Evolutionary conservation across 1,140 invertebrate species (phyloP).

Genomic region (Zaprionus kolodkinae): DNA sequence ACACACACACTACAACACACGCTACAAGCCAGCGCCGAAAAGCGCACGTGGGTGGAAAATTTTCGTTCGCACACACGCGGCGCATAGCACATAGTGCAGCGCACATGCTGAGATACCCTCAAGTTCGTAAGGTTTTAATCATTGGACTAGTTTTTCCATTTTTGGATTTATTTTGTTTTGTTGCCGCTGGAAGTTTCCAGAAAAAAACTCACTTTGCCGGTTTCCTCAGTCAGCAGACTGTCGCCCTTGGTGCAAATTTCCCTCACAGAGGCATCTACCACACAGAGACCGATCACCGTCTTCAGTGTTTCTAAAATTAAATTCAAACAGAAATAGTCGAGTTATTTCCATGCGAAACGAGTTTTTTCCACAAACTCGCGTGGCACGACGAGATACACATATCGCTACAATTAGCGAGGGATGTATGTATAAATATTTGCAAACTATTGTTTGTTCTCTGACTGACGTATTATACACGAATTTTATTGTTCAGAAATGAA

Average conservation of each 20-base stretch:
- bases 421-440: not conserved
- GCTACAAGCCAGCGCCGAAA: constrained; percentile 29
- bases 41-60: constrained; percentile 54
- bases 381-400: constrained; percentile 29
- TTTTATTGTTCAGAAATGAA: constrained; percentile 6
- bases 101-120: constrained; percentile 49
- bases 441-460: not conserved
- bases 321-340: constrained; percentile 50
- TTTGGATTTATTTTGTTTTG: not conserved
- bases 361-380: constrained; percentile 19
- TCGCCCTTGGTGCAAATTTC: constrained; percentile 97
- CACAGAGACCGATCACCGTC: constrained; percentile 94
- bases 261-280: constrained; percentile 93
- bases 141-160: constrained; percentile 55
- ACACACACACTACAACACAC: constrained; percentile 20
- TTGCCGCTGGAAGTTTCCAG: not conserved
- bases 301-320: constrained; percentile 92
- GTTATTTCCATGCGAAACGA: constrained; percentile 42
- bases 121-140: constrained; percentile 72
- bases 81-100: constrained; percentile 22
- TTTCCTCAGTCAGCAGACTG: constrained; percentile 94
- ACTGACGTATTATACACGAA: not conserved
- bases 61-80: constrained; percentile 40
- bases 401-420: not conserved
- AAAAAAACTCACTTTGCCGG: constrained; percentile 89